Evolutionary conservation across 2,113 vertebrate species (phyloP), one percentile per base, ranked within the genome.

Genomic region (Colistium nudipinnis): DNA sequence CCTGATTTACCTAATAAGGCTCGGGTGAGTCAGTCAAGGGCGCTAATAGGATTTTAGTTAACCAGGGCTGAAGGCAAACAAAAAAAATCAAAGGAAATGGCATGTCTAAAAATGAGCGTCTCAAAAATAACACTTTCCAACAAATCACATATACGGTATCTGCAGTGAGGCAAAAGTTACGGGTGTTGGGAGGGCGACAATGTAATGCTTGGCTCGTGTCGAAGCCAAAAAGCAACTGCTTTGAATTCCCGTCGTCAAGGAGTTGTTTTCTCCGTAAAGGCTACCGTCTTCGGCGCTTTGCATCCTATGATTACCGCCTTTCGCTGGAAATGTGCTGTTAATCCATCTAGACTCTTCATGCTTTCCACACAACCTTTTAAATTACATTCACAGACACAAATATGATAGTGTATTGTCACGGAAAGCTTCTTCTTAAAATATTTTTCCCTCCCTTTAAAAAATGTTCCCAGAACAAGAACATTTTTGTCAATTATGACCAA

Each of bases 1-100:
- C 69, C 83, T 77, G 72, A 84, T 89, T 89, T 68, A 80, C 72
- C 55, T 70, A 76, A 85, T 64, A 85, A 70, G 80, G 66, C 62
- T 27, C 3, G 8, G 44, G 78, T 83, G 87, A 87, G 64, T 86
- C 68, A 80, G 62, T 22, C 43, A 10, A 53, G 31, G 39, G 59
- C 19, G 16, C 59, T 78, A 82, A 85, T 68, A 72, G 60, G 82
- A 75, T 69, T 90, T 80, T 55, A 47, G 55, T 22, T 61, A 57
- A 64, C 43, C 54, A 28, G 13, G 36, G 64, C 24, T 17, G 25
- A 48, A 22, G 13, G 35, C 33, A 17, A 70, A 74, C 64, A 3
- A 77, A 65, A 84, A 70, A 62, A 59, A 39, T 59, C 33, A 41
- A 60, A 48, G 68, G 55, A 78, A 83, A 45, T 9, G n/a, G 28